Percentiles rank a stretch among this genome's conserved stretches.
phyloP scores from a whole-genome alignment of 2,113 vertebrate species.

The Sialia sialis region DNA sequence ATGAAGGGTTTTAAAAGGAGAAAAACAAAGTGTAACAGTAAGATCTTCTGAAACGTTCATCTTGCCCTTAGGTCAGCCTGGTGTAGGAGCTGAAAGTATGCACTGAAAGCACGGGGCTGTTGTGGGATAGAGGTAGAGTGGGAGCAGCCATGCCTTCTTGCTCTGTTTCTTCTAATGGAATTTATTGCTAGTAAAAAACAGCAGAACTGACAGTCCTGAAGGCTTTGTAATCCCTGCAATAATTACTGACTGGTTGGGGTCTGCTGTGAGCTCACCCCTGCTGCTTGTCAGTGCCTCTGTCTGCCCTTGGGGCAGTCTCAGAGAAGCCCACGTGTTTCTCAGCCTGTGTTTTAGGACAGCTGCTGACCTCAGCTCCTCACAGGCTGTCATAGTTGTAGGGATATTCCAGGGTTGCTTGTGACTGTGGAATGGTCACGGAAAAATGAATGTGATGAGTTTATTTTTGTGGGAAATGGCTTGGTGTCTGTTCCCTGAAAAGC shows the following conservation, averaged over 20 bases:
- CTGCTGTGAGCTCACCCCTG: not conserved
- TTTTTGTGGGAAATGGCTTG: not conserved
- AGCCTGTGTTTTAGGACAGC: not conserved
- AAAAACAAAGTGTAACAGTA: not conserved
- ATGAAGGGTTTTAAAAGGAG: not conserved
- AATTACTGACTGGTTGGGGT: not conserved
- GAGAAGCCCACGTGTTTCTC: not conserved
- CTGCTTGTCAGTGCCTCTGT: not conserved
- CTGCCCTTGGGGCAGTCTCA: not conserved
- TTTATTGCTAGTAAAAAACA: conserved; percentile 6
- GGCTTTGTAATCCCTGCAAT: not conserved
- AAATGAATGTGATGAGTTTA: not conserved
- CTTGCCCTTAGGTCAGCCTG: not conserved
- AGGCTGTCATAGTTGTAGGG: not conserved
- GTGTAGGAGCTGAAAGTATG: not conserved
- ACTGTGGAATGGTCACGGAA: not conserved
- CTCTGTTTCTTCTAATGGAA: not conserved
- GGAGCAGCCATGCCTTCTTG: not conserved
- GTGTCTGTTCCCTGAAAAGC: not conserved
- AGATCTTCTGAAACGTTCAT: not conserved
- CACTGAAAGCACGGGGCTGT: accelerated
- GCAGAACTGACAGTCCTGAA: not conserved
- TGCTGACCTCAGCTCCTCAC: not conserved
- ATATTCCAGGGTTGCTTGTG: not conserved
- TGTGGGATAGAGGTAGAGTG: not conserved